Base-by-base conservation (phyloP, 2,888 invertebrate genomes). In the Furcula furcula region DNA sequence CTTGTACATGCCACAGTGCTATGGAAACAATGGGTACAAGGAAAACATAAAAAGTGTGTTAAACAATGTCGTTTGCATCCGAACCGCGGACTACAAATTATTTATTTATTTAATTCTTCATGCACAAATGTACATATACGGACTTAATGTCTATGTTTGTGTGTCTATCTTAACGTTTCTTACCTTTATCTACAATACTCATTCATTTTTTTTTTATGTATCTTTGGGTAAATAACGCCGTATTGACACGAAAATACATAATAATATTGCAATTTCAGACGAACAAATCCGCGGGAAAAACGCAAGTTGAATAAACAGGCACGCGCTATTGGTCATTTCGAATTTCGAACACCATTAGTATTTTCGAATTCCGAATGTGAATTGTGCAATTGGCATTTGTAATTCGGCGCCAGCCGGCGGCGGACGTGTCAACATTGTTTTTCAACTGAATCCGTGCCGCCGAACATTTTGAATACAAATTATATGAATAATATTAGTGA, bases 401-500 rank as follows among this genome's bases (percentile, higher is more conserved):
- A 69, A 76, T 76, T 76, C 73, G 83, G 84, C 83, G 83, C 84
- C 81, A 69, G 62, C 61, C 69, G 53, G 62, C 68, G 61, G 70
- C 59, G 65, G 73, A 76, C 75, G 74, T 78, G 81, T 76, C 76
- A 73, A 72, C 71, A 68, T 65, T 69, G 76, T 71, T 76, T 72
- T 76, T 71, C 68, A 65, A 62, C 58, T 31, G 62, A 65, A 67
- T 72, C 64, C 65, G 67, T 54, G 59, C 57, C 59, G 67, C 55
- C 60, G 49, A 57, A 68, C 76, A 70, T 70, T 71, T 66, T 73
- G 82, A 77, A 84, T 82, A 82, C 82, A 76, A 82, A 84, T 81
- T 72, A 65, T 61, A 47, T 37, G 38, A 74, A 64, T 65, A 66
- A 61, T 57, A 64, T 55, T 40, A 57, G 45, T 55, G 63, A 63